Conservation (phyloP, 2,797 vertebrate species). For the Dallia pectoralis region DNA sequence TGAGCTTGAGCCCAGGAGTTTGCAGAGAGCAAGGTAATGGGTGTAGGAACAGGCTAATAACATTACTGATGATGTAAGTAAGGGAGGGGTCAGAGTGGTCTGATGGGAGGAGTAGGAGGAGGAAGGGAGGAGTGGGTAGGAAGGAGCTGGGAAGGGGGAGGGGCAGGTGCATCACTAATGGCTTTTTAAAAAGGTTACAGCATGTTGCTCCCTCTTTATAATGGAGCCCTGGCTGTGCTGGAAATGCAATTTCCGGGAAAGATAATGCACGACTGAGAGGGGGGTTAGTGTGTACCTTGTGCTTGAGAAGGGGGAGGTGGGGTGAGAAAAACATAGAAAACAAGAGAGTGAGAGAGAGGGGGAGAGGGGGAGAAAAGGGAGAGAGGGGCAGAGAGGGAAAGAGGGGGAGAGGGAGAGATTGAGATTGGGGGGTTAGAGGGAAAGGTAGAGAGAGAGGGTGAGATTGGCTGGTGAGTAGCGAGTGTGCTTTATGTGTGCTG, state of each 20-base stretch:
- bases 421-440: background rate
- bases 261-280: constrained; percentile 73
- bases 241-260: constrained; percentile 82
- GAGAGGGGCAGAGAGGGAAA: constrained; percentile 2
- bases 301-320: constrained; percentile 36
- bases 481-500: constrained; percentile 22
- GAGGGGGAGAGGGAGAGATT: background rate
- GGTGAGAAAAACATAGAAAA: constrained; percentile 20
- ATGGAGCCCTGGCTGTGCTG: constrained; percentile 79
- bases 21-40: constrained; percentile 59
- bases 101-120: constrained; percentile 3
- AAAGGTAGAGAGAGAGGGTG: background rate
- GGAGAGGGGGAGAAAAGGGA: constrained; percentile 38
- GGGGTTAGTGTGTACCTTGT: constrained; percentile 43
- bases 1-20: constrained; percentile 19
- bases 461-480: constrained; percentile 12
- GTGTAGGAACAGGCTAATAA: constrained; percentile 69
- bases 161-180: constrained; percentile 79
- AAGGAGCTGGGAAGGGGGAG: constrained; percentile 43
- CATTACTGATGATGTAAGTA: constrained; percentile 67
- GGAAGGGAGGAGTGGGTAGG: constrained; percentile 15
- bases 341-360: constrained; percentile 38
- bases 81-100: constrained; percentile 35
- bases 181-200: constrained; percentile 84
- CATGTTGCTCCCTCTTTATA: constrained; percentile 79